Conservation (phyloP, 2,113 vertebrate species). For the Stercorarius parasiticus region DNA sequence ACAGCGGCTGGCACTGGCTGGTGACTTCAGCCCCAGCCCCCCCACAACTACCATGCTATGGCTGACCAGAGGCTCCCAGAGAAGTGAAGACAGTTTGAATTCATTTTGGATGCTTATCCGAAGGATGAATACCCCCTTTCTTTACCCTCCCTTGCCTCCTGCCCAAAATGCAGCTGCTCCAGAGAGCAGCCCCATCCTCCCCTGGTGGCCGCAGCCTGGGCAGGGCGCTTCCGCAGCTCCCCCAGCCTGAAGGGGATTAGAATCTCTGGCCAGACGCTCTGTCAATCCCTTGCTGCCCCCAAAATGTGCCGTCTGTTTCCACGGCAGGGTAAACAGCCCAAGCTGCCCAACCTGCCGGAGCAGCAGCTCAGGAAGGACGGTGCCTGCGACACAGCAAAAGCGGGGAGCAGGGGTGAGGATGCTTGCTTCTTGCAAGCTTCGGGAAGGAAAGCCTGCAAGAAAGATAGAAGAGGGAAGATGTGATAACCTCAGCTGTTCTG, state of each 20-base stretch:
- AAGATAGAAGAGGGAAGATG: not conserved
- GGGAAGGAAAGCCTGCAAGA: not conserved
- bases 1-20: not conserved
- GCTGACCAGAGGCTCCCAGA: not conserved
- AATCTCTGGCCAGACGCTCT: not conserved
- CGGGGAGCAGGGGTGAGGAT: not conserved
- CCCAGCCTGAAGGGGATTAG: not conserved
- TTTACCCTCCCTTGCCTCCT: not conserved
- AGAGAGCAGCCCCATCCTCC: not conserved
- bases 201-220: not conserved
- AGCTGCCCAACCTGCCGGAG: not conserved
- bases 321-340: not conserved
- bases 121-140: not conserved
- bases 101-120: not conserved
- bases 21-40: not conserved
- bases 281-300: not conserved
- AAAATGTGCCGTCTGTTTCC: not conserved
- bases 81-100: not conserved
- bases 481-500: not conserved
- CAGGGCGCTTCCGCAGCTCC: not conserved
- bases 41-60: not conserved
- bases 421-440: not conserved
- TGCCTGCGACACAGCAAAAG: not conserved
- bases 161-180: not conserved
- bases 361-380: not conserved